Evolutionary conservation across 2,888 invertebrate genomes (phyloP).

Genomic region (Leptogaster cylindrica): DNA sequence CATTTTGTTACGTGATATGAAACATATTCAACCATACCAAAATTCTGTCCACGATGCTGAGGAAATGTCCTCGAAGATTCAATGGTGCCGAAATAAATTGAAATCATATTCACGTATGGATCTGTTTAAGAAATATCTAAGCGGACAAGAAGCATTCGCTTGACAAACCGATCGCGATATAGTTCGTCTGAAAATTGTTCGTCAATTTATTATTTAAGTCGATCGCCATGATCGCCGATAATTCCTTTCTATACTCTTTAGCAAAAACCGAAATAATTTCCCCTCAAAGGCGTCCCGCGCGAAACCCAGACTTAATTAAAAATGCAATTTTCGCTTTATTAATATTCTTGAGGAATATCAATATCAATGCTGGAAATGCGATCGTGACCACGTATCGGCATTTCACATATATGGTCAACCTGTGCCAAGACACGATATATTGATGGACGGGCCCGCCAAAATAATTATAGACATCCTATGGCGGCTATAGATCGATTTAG

Average conservation of each 20-base stretch:
- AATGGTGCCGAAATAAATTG: conserved; percentile 43
- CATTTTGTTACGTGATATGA: conserved; percentile 48
- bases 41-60: background rate
- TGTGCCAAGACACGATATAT: conserved; percentile 2
- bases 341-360: conserved; percentile 41
- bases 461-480: conserved; percentile 37
- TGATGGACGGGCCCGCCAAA: conserved; percentile 28
- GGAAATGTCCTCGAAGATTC: conserved; percentile 11
- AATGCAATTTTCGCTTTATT: conserved; percentile 43
- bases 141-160: conserved; percentile 14
- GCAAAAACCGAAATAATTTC: conserved; percentile 21
- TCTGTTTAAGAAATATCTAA: conserved; percentile 39
- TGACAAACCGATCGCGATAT: background rate
- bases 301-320: conserved; percentile 39
- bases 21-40: conserved; percentile 46
- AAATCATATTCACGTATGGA: conserved; percentile 42
- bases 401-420: conserved; percentile 30
- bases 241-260: background rate
- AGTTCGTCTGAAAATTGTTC: background rate
- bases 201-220: conserved; percentile 39
- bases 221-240: conserved; percentile 32
- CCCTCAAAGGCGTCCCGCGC: conserved; percentile 27
- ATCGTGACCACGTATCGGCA: conserved; percentile 35
- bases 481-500: conserved; percentile 28
- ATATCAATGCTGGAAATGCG: conserved; percentile 43